Percentiles rank a stretch among this genome's conserved stretches.
Evolutionary conservation across 2,113 vertebrate species (phyloP).

Genomic region (Platysternon megacephalum): DNA sequence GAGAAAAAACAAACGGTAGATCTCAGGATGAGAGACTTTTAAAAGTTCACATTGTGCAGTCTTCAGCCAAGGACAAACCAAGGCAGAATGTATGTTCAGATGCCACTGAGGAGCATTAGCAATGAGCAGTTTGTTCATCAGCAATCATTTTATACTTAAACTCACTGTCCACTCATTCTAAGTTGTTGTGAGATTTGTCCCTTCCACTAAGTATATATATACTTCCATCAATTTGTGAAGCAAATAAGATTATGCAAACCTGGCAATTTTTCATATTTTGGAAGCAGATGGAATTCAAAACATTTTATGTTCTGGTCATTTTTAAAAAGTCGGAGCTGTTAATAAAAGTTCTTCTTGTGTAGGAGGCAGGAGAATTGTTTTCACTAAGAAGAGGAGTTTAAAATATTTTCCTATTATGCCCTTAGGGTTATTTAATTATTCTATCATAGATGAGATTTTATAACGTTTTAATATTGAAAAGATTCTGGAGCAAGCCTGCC

Average conservation of each 20-base stretch:
- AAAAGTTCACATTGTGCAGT: not conserved
- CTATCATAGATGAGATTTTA: not conserved
- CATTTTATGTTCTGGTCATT: not conserved
- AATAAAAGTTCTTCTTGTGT: not conserved
- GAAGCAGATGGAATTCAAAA: not conserved
- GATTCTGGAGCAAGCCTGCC: not conserved
- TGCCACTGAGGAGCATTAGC: not conserved
- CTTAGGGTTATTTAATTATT: not conserved
- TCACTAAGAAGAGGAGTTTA: not conserved
- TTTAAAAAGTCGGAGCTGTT: not conserved
- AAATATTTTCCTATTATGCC: not conserved
- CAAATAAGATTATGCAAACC: not conserved
- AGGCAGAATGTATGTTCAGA: not conserved
- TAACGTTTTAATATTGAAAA: not conserved
- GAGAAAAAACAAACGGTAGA: not conserved
- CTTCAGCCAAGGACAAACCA: not conserved
- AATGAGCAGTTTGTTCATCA: not conserved
- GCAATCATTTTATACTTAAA: not conserved
- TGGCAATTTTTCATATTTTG: not conserved
- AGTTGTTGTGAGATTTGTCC: not conserved
- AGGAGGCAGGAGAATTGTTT: not conserved
- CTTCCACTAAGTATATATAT: not conserved
- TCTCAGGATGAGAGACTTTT: not conserved
- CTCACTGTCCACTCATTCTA: not conserved
- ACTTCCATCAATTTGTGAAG: not conserved